Percentiles rank a stretch among this genome's conserved stretches.
phyloP scores from a whole-genome alignment of 1,140 invertebrate genomes.

The Drosophila ogumai region DNA sequence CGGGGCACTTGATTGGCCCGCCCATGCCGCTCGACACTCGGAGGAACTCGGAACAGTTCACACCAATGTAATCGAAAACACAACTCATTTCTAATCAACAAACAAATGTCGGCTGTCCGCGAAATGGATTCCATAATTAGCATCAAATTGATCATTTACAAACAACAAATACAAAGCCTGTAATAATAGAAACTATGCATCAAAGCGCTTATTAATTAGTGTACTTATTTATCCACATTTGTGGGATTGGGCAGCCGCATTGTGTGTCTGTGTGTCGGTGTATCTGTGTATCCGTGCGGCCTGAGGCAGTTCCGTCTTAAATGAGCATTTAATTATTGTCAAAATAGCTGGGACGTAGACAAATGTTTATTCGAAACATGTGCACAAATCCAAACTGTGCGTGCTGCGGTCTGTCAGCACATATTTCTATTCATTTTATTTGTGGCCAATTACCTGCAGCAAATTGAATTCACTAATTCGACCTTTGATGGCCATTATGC shows the following conservation, averaged over 20 bases:
- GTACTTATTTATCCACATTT: slow-evolving; percentile 28
- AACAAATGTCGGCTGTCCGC: slow-evolving; percentile 22
- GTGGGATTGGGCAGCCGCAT: slow-evolving; percentile 7
- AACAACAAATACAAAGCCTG: slow-evolving; percentile 47
- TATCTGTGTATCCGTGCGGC: not conserved
- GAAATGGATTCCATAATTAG: slow-evolving; percentile 53
- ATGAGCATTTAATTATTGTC: slow-evolving; percentile 53
- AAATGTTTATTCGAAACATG: slow-evolving; percentile 44
- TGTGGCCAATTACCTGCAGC: slow-evolving; percentile 49
- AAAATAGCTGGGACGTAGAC: slow-evolving; percentile 29
- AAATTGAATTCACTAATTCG: slow-evolving; percentile 20
- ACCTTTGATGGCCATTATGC: slow-evolving; percentile 13
- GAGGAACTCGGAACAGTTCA: not conserved
- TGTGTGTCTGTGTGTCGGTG: not conserved
- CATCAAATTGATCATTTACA: slow-evolving; percentile 55
- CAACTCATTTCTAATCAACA: slow-evolving; percentile 37
- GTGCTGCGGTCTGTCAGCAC: slow-evolving; percentile 22
- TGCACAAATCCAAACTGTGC: slow-evolving; percentile 33
- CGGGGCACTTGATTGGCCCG: slow-evolving; percentile 25
- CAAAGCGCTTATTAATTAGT: slow-evolving; percentile 41
- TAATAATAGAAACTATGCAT: slow-evolving; percentile 46
- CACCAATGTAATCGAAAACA: slow-evolving; percentile 10
- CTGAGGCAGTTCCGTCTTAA: slow-evolving; percentile 1
- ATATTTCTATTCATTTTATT: slow-evolving; percentile 29
- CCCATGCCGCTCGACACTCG: slow-evolving; percentile 1